Evolutionary conservation across 2,888 invertebrate species (phyloP).

Genomic region (Dioctria rufipes): DNA sequence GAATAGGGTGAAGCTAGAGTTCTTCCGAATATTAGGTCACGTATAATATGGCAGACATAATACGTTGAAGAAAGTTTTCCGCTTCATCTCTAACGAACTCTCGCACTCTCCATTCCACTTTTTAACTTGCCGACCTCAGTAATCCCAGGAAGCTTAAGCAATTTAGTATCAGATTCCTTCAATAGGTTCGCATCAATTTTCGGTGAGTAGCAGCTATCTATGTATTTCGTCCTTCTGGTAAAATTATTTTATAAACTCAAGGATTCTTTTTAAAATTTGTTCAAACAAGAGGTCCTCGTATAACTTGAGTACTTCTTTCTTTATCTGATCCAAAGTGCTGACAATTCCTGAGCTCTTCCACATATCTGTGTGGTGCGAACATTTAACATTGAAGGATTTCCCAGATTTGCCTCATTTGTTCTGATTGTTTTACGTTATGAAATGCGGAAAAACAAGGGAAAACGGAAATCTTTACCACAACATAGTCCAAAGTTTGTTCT

Average conservation of each 20-base stretch:
- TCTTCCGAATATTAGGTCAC: conserved; percentile 54
- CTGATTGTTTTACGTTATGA: conserved; percentile 23
- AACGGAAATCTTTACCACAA: neutral
- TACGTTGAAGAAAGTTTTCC: conserved; percentile 31
- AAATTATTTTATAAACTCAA: neutral
- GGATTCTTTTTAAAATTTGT: conserved; percentile 25
- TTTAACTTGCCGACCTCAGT: conserved; percentile 34
- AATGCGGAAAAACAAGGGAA: neutral
- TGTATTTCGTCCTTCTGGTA: neutral
- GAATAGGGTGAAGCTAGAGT: conserved; percentile 35
- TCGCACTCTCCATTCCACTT: conserved; percentile 14
- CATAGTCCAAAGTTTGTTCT: neutral
- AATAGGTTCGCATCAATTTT: neutral
- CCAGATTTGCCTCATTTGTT: conserved; percentile 24
- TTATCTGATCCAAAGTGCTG: conserved; percentile 10
- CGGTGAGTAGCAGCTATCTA: neutral
- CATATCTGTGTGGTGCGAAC: neutral
- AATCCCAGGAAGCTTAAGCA: conserved; percentile 29
- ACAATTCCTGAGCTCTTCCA: conserved; percentile 1
- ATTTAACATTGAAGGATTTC: conserved; percentile 11
- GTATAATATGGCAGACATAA: conserved; percentile 51
- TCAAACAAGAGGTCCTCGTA: neutral
- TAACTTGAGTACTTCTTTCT: neutral
- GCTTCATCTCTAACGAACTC: conserved; percentile 12
- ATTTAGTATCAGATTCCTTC: conserved; percentile 37